These are phyloP conservation scores for Lethenteron reissneri DNA, from an alignment of 2,113 vertebrate genomes.

Conservation along the genomic window DNA sequence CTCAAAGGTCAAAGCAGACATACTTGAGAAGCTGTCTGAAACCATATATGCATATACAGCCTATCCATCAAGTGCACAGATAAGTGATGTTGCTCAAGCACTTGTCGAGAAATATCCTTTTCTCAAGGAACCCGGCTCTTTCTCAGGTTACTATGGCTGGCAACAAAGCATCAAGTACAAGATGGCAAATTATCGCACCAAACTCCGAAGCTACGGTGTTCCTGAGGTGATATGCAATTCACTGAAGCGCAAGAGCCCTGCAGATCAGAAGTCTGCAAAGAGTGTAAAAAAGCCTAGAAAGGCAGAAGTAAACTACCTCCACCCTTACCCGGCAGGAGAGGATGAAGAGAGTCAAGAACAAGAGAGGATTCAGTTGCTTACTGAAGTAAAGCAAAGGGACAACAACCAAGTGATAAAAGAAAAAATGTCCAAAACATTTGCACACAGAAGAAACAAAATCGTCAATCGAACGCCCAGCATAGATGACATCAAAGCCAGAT, in stretches of 20 bases:
- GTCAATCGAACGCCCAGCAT: too few relatives aligned
- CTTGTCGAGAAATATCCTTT: conserved; percentile 13
- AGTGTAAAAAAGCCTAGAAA: conserved; percentile 12
- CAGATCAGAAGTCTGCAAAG: conserved; percentile 12
- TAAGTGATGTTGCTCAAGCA: conserved; percentile 13
- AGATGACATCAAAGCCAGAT: not conserved
- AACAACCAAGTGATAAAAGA: too few relatives aligned
- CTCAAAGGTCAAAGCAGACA: conserved; percentile 12
- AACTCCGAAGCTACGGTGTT: conserved; percentile 11
- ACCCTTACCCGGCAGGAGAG: conserved; percentile 12
- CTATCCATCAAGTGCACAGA: conserved; percentile 14
- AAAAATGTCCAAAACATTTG: too few relatives aligned
- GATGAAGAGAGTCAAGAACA: conserved; percentile 9
- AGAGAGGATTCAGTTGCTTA: conserved; percentile 9
- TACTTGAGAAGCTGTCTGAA: conserved; percentile 12
- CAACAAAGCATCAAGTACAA: conserved; percentile 14
- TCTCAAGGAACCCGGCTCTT: conserved; percentile 15
- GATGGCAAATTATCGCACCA: conserved; percentile 14
- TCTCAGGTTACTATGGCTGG: conserved; percentile 15
- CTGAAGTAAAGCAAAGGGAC: too few relatives aligned
- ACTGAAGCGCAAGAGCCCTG: conserved; percentile 11
- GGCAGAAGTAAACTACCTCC: conserved; percentile 13
- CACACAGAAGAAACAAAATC: too few relatives aligned
- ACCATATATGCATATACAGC: conserved; percentile 11
- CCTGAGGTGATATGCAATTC: conserved; percentile 13